Base-by-base conservation (phyloP, 2,113 vertebrate genomes). In the Prionailurus bengalensis region DNA sequence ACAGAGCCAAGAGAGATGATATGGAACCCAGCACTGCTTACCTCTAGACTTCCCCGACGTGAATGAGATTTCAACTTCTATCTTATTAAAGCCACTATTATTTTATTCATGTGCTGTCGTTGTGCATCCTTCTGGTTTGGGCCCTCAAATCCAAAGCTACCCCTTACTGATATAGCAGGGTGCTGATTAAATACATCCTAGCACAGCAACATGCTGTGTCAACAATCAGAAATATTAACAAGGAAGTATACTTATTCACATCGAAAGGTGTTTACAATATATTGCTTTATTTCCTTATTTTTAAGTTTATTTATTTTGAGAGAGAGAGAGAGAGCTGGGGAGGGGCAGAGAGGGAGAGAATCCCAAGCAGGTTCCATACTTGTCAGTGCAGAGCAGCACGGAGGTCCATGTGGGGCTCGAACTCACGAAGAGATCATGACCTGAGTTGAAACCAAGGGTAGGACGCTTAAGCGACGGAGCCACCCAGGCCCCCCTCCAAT, bases 131-230 rank as follows among this genome's bases (percentile, higher is more conserved):
- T 94, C 74, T 76, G 82, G 15, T 88, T 91, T 76, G 33, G 39
- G 82, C 48, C 23, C 45, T 87, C 92, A 87, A 68, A 48, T 48
- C 74, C 95, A 94, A 91, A 78, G 23, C 48, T 27, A 61, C 58
- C 76, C 55, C 66, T 76, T 14, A 86, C 25, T 80, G 81, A 21
- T 42, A 15, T 25, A 61, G 21, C 19, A 55, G 45, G 45, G 11
- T 7, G 23, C 55, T 81, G 39, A 91, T 48, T 73, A 80, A 90
- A 63, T 85, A 80, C n/a, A 83, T 48, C 84, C 36, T 65, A 36
- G 36, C 12, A 29, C 31, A 63, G 39, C 45, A 31, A 83, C 68
- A 83, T 31, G 33, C 21, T 27, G 55, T 14, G 48, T 70, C 45
- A 31, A 33, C 9, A 31, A 12, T 63, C 66, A 87, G 74, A 86